These are phyloP conservation scores for Setipinna tenuifilis DNA, from an alignment of 2,797 vertebrate genomes.

Conservation along the genomic window DNA sequence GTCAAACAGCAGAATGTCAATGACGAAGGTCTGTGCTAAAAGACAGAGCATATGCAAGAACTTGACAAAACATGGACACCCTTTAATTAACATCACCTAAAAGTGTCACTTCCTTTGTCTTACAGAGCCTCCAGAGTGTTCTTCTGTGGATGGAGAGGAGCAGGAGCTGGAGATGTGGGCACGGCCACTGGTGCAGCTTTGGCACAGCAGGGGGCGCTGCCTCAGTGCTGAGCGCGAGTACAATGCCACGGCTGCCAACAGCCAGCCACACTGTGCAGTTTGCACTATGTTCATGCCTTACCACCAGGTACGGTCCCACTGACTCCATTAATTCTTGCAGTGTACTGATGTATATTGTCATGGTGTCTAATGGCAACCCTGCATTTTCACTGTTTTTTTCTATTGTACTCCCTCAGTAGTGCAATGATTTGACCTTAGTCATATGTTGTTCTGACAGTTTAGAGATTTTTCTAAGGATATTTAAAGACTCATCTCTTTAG, in stretches of 20 bases:
- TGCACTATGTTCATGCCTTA: conserved; percentile 94
- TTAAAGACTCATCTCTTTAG: too few relatives aligned
- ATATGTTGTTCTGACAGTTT: too few relatives aligned
- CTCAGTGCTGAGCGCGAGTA: conserved; percentile 89
- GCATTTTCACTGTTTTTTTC: too few relatives aligned
- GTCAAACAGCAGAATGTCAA: conserved; percentile 88
- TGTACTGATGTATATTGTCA: neutral
- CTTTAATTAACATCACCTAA: neutral
- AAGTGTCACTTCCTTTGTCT: conserved; percentile 10
- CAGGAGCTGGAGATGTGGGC: conserved; percentile 90
- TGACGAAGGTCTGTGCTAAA: conserved; percentile 82
- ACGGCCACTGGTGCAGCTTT: conserved; percentile 88
- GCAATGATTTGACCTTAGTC: neutral
- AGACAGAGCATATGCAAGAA: neutral
- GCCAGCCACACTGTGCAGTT: conserved; percentile 88
- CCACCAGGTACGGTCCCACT: conserved; percentile 79
- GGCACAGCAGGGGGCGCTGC: conserved; percentile 84
- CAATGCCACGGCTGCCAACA: conserved; percentile 81
- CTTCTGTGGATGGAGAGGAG: conserved; percentile 74
- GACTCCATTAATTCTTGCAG: neutral
- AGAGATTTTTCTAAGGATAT: too few relatives aligned
- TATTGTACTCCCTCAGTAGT: neutral
- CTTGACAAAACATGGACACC: neutral
- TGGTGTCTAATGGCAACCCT: neutral
- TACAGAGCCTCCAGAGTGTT: conserved; percentile 81